phyloP scores from a whole-genome alignment of 2,113 vertebrate genomes.

The Pelusios castaneus region DNA sequence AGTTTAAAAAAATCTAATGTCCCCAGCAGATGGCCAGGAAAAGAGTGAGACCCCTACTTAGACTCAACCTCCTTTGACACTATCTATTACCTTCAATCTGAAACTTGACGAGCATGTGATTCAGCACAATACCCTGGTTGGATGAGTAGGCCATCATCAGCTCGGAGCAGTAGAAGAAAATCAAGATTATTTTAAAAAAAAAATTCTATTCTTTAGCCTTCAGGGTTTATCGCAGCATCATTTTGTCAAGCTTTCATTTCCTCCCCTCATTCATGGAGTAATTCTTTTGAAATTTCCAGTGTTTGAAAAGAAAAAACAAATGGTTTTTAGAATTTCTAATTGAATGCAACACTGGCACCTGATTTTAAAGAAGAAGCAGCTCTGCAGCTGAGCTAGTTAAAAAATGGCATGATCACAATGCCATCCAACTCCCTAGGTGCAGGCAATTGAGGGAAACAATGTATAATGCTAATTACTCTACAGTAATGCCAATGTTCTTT shows the following conservation, averaged over 20 bases:
- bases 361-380: constrained; percentile 22
- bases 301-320: not conserved
- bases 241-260: constrained; percentile 1
- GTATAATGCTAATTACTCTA: not conserved
- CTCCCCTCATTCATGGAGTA: not conserved
- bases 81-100: not conserved
- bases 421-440: not conserved
- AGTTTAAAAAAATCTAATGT: not conserved
- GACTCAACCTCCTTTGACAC: not conserved
- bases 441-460: constrained; percentile 18
- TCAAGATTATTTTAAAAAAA: not conserved
- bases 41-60: not conserved
- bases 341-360: constrained; percentile 9
- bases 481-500: not conserved
- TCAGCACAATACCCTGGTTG: not conserved
- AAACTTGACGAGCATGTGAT: not conserved
- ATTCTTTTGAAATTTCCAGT: not conserved
- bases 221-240: not conserved
- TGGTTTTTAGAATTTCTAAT: not conserved
- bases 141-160: not conserved
- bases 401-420: not conserved
- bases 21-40: not conserved
- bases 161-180: not conserved
- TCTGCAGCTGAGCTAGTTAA: not conserved
- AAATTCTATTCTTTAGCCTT: not conserved